Percentiles rank a stretch among this genome's conserved stretches.
Evolutionary conservation across 2,797 vertebrate genomes (phyloP).

Genomic region (Myotis myotis): DNA sequence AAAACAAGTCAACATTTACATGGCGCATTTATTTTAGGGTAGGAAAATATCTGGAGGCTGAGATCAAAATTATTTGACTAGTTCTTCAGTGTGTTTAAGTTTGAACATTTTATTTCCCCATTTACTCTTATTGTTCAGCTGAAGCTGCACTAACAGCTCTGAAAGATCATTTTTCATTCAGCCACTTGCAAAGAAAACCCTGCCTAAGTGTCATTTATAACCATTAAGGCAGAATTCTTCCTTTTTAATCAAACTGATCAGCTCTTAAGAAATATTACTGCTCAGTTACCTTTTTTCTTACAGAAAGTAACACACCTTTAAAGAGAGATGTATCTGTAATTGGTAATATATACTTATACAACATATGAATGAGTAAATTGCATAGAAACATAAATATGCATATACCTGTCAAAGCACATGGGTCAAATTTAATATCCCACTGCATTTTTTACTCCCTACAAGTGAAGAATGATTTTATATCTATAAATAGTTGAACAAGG

Average conservation of each 20-base stretch:
- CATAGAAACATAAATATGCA: neutral
- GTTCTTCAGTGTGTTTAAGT: conserved; percentile 3
- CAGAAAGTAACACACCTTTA: neutral
- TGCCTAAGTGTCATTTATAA: conserved; percentile 64
- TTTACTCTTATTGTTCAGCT: conserved; percentile 60
- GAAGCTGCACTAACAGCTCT: neutral
- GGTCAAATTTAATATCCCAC: neutral
- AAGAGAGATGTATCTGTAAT: neutral
- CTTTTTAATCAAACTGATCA: conserved; percentile 75
- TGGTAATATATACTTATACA: neutral
- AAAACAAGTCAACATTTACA: neutral
- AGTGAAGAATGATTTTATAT: neutral
- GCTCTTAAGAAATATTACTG: conserved; percentile 64
- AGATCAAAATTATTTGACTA: neutral
- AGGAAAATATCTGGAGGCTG: neutral
- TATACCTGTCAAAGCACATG: neutral
- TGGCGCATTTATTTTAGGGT: neutral
- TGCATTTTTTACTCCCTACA: neutral
- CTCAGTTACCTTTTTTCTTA: conserved; percentile 20
- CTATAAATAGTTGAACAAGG: neutral
- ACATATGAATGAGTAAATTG: neutral
- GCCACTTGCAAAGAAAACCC: conserved; percentile 14
- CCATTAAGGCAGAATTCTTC: conserved; percentile 62
- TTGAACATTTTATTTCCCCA: conserved; percentile 8
- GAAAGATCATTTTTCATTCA: conserved; percentile 55